Conservation (phyloP, 1,140 invertebrate genomes). For the Lordiphosa mommai region DNA sequence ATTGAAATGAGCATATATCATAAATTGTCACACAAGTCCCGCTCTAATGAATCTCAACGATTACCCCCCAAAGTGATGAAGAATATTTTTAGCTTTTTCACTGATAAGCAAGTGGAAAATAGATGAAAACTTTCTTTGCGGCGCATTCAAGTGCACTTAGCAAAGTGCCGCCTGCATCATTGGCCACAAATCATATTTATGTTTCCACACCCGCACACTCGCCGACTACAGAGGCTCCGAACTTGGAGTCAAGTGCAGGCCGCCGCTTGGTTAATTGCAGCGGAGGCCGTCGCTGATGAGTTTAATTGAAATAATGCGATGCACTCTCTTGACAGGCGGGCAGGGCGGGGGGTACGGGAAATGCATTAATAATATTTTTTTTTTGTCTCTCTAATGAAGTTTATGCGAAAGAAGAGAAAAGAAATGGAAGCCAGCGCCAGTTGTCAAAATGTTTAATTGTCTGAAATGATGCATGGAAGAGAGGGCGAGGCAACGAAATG, state of each 20-base stretch:
- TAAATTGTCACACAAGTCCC: conserved; percentile 23
- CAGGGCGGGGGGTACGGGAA: conserved; percentile 9
- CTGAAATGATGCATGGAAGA: conserved; percentile 4
- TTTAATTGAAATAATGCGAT: conserved; percentile 76
- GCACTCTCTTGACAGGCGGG: conserved; percentile 42
- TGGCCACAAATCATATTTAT: conserved; percentile 57
- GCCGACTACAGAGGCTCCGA: background rate
- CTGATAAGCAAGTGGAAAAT: conserved; percentile 36
- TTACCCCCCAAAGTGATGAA: conserved; percentile 7
- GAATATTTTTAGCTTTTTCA: conserved; percentile 37
- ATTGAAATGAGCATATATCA: conserved; percentile 12
- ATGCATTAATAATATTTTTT: conserved; percentile 70
- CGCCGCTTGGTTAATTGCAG: conserved; percentile 59
- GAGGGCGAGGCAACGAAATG: conserved; percentile 26
- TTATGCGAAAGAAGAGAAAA: conserved; percentile 28
- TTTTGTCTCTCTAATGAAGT: conserved; percentile 48
- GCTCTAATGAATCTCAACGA: conserved; percentile 11
- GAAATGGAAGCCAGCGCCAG: conserved; percentile 13
- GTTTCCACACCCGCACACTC: conserved; percentile 47
- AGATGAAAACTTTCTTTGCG: conserved; percentile 24
- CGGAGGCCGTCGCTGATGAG: conserved; percentile 61
- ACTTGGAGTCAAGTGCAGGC: conserved; percentile 55
- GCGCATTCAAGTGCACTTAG: conserved; percentile 41
- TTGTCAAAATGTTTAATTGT: conserved; percentile 63
- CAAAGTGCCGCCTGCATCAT: conserved; percentile 65